Evolutionary conservation across 2,888 invertebrate genomes (phyloP), one percentile per base, ranked within the genome.

Genomic region (Drosophila ustulata): DNA sequence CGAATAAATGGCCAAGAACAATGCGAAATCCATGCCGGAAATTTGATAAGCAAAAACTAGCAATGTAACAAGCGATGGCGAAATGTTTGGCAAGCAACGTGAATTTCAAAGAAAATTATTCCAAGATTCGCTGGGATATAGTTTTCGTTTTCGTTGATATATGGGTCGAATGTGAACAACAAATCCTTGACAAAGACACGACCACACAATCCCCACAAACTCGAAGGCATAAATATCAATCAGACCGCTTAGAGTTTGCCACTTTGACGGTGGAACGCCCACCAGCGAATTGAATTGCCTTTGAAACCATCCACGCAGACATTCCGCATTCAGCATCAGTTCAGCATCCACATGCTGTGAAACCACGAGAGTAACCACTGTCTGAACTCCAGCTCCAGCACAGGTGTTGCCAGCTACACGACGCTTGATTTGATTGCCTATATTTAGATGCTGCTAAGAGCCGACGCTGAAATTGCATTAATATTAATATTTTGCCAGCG

Each of bases 201-300:
- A 61, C 51, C 64, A 39, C 68, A 68, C 46, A 62, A 58, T 63
- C 55, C 34, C 34, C 32, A 50, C 43, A 74, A 74, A 74, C 71
- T 74, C 67, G 58, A 47, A 63, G 78, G 75, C 81, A 75, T 81
- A 68, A 80, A 78, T 83, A 87, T 81, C 75, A 84, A 83, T 82
- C 84, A 87, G 62, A 56, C 64, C 57, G 65, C 67, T 51, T 75
- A 81, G 68, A 68, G 75, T 57, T 41, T 49, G 61, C 52, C 71
- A 69, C 71, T 77, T 67, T 70, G 59, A 53, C 49, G 46, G 28
- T 56, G 55, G 41, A 66, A 72, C 69, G 69, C 78, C 71, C 75
- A 69, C 70, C 62, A 53, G 66, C 64, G 69, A 83, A 65, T 86
- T 74, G 66, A 83, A 66, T 86, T 74, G 66, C 52, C 65, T 77